Conservation (phyloP, 2,113 vertebrate species). For the rabbit (Oryctolagus cuniculus) region mOryCun1.1 NC_091437.1:58857001-58857500, state of each 20-base stretch:
- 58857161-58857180: neutral
- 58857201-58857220: neutral
- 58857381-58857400: neutral
- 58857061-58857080: neutral
- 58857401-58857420: neutral
- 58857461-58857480: neutral
- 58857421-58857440: neutral
- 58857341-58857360: neutral
- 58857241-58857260: neutral
- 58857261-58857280: neutral
- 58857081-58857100: neutral
- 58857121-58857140: neutral
- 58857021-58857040: neutral
- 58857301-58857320: neutral
- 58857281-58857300: neutral
- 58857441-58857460: neutral
- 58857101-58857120: neutral
- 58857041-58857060: neutral
- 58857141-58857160: neutral
- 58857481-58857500: neutral
- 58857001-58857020: conserved; percentile 27
- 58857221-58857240: neutral
- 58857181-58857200: neutral
- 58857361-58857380: neutral
- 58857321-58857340: neutral